Evolutionary conservation across 2,888 invertebrate species (phyloP).

Genomic region (Apodemia mormo): DNA sequence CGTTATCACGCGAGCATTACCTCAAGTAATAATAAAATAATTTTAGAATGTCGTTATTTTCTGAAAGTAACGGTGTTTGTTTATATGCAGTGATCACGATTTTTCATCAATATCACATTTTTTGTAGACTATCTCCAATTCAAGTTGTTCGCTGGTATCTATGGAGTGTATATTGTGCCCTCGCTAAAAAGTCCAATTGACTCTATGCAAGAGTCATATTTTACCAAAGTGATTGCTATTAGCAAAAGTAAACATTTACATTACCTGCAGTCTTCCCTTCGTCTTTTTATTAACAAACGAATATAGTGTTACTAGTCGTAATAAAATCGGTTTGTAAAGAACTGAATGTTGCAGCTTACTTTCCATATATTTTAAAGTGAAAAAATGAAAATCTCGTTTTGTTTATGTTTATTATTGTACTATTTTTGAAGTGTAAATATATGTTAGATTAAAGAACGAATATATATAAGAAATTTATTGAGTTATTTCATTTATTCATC

Average conservation of each 20-base stretch:
- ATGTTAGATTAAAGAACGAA: slow-evolving; percentile 69
- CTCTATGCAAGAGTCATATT: slow-evolving; percentile 52
- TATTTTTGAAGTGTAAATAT: slow-evolving; percentile 69
- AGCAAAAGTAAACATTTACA: slow-evolving; percentile 30
- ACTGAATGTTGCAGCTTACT: slow-evolving; percentile 47
- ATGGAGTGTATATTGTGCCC: slow-evolving; percentile 24
- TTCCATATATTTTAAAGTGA: slow-evolving; percentile 43
- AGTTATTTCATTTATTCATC: slow-evolving; percentile 55
- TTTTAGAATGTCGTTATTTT: no score
- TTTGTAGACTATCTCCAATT: background rate
- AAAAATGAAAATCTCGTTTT: slow-evolving; percentile 65
- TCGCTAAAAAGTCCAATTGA: slow-evolving; percentile 42
- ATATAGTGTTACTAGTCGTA: slow-evolving; percentile 16
- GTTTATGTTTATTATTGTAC: slow-evolving; percentile 73
- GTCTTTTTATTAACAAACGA: slow-evolving; percentile 29
- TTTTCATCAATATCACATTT: background rate
- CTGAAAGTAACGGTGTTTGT: no score
- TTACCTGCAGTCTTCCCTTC: slow-evolving; percentile 57
- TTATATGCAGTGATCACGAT: background rate
- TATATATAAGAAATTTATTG: slow-evolving; percentile 78
- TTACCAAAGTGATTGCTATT: slow-evolving; percentile 64
- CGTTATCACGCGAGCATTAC: no score
- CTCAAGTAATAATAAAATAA: no score
- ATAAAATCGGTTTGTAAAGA: slow-evolving; percentile 8
- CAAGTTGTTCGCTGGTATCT: background rate